Evolutionary conservation across 2,888 invertebrate genomes (phyloP).

Genomic region (Leucozona laternaria): DNA sequence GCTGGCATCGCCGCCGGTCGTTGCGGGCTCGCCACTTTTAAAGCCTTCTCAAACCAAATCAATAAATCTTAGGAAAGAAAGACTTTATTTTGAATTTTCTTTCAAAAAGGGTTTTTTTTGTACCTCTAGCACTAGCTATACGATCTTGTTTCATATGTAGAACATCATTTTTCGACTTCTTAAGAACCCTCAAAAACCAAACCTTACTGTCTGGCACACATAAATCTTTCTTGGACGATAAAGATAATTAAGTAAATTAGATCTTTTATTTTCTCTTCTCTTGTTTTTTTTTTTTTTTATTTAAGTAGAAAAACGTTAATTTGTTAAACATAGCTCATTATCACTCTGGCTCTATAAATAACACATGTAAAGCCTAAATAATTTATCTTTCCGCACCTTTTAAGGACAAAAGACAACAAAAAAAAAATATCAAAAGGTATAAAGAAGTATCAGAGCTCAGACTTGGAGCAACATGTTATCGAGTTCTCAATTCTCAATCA

Average conservation of each 20-base stretch:
- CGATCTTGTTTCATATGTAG: constrained; percentile 13
- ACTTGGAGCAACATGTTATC: constrained; percentile 11
- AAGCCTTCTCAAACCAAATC: too few species aligned
- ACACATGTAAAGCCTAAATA: constrained; percentile 61
- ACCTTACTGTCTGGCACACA: constrained; percentile 9
- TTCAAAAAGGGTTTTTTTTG: not conserved
- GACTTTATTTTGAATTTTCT: not conserved
- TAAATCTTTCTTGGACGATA: constrained; percentile 60
- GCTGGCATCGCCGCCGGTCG: too few species aligned
- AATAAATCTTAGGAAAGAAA: not conserved
- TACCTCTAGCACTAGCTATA: not conserved
- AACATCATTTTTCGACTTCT: constrained; percentile 4
- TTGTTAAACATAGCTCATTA: constrained; percentile 72
- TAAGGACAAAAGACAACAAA: constrained; percentile 10
- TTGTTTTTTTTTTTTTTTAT: not conserved
- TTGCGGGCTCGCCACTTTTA: too few species aligned
- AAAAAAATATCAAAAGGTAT: constrained; percentile 11
- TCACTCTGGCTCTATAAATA: constrained; percentile 52
- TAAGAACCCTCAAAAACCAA: not conserved
- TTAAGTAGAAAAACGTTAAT: constrained; percentile 50
- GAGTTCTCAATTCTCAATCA: constrained; percentile 49
- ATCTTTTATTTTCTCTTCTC: constrained; percentile 1
- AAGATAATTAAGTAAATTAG: constrained; percentile 73
- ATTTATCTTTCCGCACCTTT: constrained; percentile 64
- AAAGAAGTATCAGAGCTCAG: not conserved